Evolutionary conservation across 2,797 vertebrate genomes (phyloP).

Genomic region (Coregonus ussuriensis): DNA sequence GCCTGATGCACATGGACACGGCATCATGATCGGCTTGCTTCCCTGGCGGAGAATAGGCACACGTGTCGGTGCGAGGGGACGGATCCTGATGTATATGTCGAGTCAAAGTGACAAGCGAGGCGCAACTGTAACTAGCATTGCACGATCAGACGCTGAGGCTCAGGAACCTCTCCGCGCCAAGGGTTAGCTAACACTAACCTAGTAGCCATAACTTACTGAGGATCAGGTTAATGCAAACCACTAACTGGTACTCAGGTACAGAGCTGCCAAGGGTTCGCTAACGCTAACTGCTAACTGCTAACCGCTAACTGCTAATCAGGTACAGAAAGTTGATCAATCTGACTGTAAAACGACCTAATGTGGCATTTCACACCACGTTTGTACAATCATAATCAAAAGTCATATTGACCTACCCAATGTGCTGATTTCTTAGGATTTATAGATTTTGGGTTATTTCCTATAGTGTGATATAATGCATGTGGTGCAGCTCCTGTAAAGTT

Average conservation of each 20-base stretch:
- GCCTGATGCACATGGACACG: not conserved
- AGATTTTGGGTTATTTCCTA: no score
- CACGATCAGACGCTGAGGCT: not conserved
- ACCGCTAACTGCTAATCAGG: no score
- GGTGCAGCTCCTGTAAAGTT: slow-evolving; percentile 12
- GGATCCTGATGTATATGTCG: not conserved
- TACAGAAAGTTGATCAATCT: not conserved
- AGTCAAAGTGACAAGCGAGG: not conserved
- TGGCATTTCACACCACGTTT: not conserved
- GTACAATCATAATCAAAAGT: not conserved
- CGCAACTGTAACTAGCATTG: no score
- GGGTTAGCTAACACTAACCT: no score
- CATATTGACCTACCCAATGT: not conserved
- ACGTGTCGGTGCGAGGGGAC: not conserved
- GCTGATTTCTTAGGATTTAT: no score
- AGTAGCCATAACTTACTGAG: no score
- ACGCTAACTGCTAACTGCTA: no score
- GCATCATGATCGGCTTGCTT: not conserved
- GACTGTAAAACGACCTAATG: not conserved
- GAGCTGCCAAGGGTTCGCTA: no score
- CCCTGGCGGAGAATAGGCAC: not conserved
- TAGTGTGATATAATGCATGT: not conserved
- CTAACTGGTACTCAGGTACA: no score
- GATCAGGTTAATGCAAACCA: no score
- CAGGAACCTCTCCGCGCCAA: no score